These are phyloP conservation scores for Metopolophium dirhodum DNA, from an alignment of 1,140 invertebrate species.

Conservation along the genomic window DNA sequence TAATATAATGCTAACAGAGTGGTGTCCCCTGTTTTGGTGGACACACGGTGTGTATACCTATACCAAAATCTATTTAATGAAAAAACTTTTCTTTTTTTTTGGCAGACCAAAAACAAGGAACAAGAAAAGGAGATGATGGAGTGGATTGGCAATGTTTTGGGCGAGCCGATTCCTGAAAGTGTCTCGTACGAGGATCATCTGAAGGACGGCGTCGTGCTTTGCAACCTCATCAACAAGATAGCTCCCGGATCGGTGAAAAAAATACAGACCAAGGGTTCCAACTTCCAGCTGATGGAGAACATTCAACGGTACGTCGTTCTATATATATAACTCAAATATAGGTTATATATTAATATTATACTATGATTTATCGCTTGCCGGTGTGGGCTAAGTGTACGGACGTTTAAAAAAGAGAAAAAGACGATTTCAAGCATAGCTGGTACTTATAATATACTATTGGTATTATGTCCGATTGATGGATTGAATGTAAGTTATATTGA, in stretches of 20 bases:
- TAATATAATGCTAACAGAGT: no score
- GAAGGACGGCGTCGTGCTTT: slow-evolving; percentile 89
- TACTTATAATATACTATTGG: no score
- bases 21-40: no score
- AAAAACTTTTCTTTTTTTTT: neutral
- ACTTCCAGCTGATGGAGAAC: slow-evolving; percentile 99
- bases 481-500: no score
- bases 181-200: slow-evolving; percentile 90
- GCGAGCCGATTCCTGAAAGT: slow-evolving; percentile 78
- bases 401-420: no score
- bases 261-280: slow-evolving; percentile 93
- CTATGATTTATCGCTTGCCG: no score
- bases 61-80: neutral
- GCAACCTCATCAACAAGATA: slow-evolving; percentile 94
- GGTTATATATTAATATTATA: no score
- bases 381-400: no score
- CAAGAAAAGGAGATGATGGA: slow-evolving; percentile 87
- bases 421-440: no score
- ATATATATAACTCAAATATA: no score
- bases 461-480: no score
- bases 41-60: neutral
- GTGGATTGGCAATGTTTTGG: slow-evolving; percentile 89
- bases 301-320: slow-evolving; percentile 77
- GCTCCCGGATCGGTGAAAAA: slow-evolving; percentile 94
- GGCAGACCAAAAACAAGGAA: slow-evolving; percentile 85